Evolutionary conservation across 1,140 invertebrate species (phyloP).

Genomic region (Cyphomyrmex costatus): DNA sequence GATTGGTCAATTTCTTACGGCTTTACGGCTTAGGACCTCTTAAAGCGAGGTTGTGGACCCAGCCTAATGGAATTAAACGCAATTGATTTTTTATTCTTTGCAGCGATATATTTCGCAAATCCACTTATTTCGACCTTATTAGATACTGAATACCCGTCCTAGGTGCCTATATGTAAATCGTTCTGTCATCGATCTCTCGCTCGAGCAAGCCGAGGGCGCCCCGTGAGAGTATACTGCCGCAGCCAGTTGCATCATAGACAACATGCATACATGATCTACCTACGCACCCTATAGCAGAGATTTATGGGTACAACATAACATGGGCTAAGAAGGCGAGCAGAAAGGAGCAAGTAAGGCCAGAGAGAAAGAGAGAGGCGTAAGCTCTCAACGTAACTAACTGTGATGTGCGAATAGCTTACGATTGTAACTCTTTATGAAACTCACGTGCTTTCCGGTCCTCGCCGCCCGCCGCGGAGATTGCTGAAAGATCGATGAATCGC

Average conservation of each 20-base stretch:
- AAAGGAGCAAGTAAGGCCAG: neutral
- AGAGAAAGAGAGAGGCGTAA: conserved; percentile 24
- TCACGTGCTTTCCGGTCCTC: conserved; percentile 7
- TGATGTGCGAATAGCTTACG: conserved; percentile 66
- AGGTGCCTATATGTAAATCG: conserved; percentile 61
- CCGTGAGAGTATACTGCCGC: conserved; percentile 31
- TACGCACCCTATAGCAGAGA: conserved; percentile 65
- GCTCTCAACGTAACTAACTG: conserved; percentile 62
- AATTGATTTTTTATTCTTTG: conserved; percentile 34
- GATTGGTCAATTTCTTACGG: no score
- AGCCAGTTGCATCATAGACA: conserved; percentile 36
- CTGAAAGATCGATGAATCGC: conserved; percentile 60
- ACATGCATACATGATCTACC: conserved; percentile 70
- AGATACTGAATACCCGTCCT: conserved; percentile 54
- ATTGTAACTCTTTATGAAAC: conserved; percentile 61
- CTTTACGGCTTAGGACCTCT: no score
- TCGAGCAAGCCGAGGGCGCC: conserved; percentile 12
- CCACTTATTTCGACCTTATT: conserved; percentile 53
- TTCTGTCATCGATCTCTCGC: conserved; percentile 71
- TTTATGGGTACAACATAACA: conserved; percentile 67
- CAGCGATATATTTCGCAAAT: conserved; percentile 56
- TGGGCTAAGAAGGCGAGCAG: conserved; percentile 35
- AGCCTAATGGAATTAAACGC: conserved; percentile 58
- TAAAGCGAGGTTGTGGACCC: no score
- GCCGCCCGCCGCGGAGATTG: conserved; percentile 27